Evolutionary conservation across 2,888 invertebrate species (phyloP).

Genomic region (Drosophila algonquin): DNA sequence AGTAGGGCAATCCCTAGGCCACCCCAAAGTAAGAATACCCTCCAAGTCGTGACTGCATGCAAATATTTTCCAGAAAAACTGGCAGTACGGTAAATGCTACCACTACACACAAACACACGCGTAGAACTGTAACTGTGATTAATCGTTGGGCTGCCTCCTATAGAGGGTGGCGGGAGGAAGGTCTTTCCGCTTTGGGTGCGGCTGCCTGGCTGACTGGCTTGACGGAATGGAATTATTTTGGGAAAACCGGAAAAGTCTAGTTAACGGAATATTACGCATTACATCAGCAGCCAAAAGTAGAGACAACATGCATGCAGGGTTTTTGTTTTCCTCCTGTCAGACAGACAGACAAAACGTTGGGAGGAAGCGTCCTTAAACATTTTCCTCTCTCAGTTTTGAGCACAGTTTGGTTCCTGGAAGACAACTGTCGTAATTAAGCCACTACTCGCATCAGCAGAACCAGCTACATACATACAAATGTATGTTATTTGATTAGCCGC

Average conservation of each 20-base stretch:
- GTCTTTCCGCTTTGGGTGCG: slow-evolving; percentile 53
- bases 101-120: slow-evolving; percentile 7
- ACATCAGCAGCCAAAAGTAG: slow-evolving; percentile 70
- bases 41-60: slow-evolving; percentile 18
- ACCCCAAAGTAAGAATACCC: slow-evolving; percentile 6
- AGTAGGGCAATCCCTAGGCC: no score
- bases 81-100: slow-evolving; percentile 28
- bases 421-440: background rate
- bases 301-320: slow-evolving; percentile 41
- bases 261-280: slow-evolving; percentile 51
- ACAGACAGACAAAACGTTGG: no score
- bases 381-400: background rate
- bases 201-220: slow-evolving; percentile 14
- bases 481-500: slow-evolving; percentile 10
- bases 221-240: slow-evolving; percentile 36
- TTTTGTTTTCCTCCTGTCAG: background rate
- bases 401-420: no score
- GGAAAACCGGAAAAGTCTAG: slow-evolving; percentile 52
- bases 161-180: background rate
- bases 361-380: background rate
- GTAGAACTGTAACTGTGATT: slow-evolving; percentile 62
- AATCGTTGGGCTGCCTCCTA: slow-evolving; percentile 47
- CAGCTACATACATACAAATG: background rate
- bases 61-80: slow-evolving; percentile 36
- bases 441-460: background rate